These are phyloP conservation scores for Phylloscopus collybita DNA, from an alignment of 2,797 vertebrate species.

Conservation along the genomic window DNA sequence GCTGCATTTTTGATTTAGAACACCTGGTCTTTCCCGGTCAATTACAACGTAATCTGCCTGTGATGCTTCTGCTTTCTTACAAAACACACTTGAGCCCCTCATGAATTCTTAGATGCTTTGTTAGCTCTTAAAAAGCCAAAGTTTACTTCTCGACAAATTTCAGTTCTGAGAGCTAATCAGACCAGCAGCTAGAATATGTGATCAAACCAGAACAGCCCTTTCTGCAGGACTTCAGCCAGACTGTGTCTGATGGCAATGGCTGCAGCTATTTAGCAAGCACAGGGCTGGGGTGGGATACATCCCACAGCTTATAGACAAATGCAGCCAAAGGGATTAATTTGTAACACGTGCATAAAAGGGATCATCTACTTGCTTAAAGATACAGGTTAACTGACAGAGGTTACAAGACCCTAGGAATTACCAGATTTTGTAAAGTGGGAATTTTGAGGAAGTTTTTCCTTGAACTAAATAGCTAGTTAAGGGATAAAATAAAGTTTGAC, in stretches of 20 bases:
- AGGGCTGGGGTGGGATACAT: background rate
- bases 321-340: background rate
- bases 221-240: background rate
- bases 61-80: background rate
- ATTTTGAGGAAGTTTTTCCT: background rate
- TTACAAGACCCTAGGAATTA: background rate
- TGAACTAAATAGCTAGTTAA: background rate
- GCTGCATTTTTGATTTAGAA: constrained; percentile 52
- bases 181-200: background rate
- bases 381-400: background rate
- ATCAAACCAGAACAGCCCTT: background rate
- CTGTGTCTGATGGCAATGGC: background rate
- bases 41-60: background rate
- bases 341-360: background rate
- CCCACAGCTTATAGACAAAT: background rate
- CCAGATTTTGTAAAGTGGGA: background rate
- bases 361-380: background rate
- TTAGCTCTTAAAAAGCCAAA: constrained; percentile 22
- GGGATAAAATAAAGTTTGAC: background rate
- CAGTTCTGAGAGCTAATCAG: background rate
- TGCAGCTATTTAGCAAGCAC: background rate
- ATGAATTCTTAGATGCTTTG: background rate
- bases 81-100: background rate
- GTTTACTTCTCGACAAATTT: background rate
- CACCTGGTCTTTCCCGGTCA: constrained; percentile 23